Evolutionary conservation across 1,140 invertebrate species (phyloP), one percentile per base, ranked within the genome.

Genomic region (Steinernema khuongi): DNA sequence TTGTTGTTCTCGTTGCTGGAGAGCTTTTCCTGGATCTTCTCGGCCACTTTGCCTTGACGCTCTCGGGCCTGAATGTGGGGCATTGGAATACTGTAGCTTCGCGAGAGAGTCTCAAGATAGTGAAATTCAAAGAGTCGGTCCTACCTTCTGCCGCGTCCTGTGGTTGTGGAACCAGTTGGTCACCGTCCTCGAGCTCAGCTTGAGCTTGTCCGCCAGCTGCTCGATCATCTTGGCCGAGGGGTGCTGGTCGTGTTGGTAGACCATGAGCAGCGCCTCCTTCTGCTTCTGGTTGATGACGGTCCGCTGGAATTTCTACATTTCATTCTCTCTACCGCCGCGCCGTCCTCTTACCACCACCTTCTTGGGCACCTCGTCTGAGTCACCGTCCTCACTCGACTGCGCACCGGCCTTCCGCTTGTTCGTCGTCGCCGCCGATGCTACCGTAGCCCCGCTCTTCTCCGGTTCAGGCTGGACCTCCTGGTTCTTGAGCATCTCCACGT

Each of bases 111-210:
- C n/a, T n/a, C n/a, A n/a, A n/a, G n/a, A n/a, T n/a, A n/a, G n/a
- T n/a, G n/a, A n/a, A n/a, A n/a, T n/a, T n/a, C n/a, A n/a, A n/a
- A n/a, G n/a, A n/a, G n/a, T 76, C 44, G 44, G 26, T 30, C 72
- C 31, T 71, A 87, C 87, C 86, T 99, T 99, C 82, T 97, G 89
- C 70, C 96, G 90, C 93, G 98, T 99, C 72, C 96, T 90, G 87
- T 99, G 94, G 86, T 98, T 99, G 87, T 98, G 96, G 89, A 98
- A 98, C 96, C 96, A 99, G 86, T 99, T 98, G 19, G 93, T 95
- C 74, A 99, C 97, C 41, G 95, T 98, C 77, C 95, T 89, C 14
- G 94, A 92, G 0, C 94, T 93, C n/a, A 99, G 87, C 17, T 90
- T 91, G 4, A 99, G 87, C 85, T 97, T 94, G 19, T 90, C 89